Evolutionary conservation across 23 tunicate genomes (phyloP).

Genomic region (Styela plicata): DNA sequence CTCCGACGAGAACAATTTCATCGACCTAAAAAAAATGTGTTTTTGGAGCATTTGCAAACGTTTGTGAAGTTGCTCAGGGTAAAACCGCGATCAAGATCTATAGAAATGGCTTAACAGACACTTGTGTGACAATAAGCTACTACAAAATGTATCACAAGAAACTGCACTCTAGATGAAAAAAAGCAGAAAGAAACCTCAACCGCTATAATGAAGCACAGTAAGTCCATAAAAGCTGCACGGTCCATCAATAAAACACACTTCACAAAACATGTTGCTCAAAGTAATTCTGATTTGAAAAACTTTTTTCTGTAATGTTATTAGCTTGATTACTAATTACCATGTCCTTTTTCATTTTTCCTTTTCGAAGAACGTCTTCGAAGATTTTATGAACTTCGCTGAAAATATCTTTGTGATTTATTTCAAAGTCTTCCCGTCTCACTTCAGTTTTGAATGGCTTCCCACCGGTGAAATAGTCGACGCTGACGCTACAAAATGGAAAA

Average conservation of each 20-base stretch:
- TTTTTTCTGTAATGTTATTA: too few relatives aligned
- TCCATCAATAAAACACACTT: too few relatives aligned
- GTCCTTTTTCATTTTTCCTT: neutral
- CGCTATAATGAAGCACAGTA: too few relatives aligned
- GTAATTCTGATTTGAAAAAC: too few relatives aligned
- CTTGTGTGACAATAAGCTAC: neutral
- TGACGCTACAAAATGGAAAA: neutral
- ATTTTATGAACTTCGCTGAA: neutral
- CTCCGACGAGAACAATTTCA: conserved; percentile 63
- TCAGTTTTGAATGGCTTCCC: neutral
- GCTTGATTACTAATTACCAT: too few relatives aligned
- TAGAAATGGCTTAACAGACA: too few relatives aligned
- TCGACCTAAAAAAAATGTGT: conserved; percentile 19
- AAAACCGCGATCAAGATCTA: neutral
- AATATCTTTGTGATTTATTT: neutral
- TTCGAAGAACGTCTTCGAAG: neutral
- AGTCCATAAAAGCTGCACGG: too few relatives aligned
- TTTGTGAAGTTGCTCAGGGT: neutral
- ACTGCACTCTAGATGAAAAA: neutral
- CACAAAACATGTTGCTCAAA: too few relatives aligned
- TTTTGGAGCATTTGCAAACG: neutral
- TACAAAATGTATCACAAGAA: neutral
- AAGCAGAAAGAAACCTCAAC: too few relatives aligned
- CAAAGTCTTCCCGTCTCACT: neutral
- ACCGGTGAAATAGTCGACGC: neutral